Conservation (phyloP, 1,140 invertebrate genomes). For the Drosophila persimilis region DNA sequence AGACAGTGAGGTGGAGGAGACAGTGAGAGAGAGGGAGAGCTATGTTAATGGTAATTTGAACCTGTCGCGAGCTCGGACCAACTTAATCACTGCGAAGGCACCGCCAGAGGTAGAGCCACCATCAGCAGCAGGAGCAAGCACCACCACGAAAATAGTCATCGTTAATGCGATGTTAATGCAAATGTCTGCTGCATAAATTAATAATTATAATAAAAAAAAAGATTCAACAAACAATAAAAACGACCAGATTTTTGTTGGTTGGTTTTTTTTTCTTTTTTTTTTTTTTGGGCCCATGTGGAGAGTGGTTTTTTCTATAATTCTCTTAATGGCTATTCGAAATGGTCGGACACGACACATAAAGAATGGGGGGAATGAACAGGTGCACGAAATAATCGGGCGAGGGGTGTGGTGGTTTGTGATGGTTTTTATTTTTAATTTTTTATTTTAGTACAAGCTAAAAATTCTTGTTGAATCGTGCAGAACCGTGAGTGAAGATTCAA, state of each 20-base stretch:
- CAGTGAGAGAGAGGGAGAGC: background rate
- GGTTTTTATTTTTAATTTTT: too few species aligned
- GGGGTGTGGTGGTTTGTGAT: too few species aligned
- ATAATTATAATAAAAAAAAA: conserved; percentile 68
- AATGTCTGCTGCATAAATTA: conserved; percentile 79
- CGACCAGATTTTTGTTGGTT: conserved; percentile 1
- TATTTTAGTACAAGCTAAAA: too few species aligned
- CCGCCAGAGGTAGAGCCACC: too few species aligned
- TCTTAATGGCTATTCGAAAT: conserved; percentile 48
- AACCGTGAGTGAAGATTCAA: too few species aligned
- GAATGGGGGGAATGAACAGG: background rate
- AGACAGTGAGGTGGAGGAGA: background rate
- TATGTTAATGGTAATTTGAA: conserved; percentile 36
- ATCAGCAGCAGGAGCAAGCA: too few species aligned
- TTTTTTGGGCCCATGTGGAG: background rate
- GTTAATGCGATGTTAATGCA: conserved; percentile 73
- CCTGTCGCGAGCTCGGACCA: conserved; percentile 44
- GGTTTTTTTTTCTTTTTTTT: too few species aligned
- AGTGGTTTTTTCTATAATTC: conserved; percentile 39
- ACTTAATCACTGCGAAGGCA: conserved; percentile 35
- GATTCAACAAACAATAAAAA: conserved; percentile 35
- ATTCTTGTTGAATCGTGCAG: too few species aligned
- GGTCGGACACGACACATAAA: conserved; percentile 11
- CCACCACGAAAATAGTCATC: conserved; percentile 43
- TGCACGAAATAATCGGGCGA: conserved; percentile 15